phyloP scores from a whole-genome alignment of 1,140 invertebrate species.

The Drosophila nebulosa region DNA sequence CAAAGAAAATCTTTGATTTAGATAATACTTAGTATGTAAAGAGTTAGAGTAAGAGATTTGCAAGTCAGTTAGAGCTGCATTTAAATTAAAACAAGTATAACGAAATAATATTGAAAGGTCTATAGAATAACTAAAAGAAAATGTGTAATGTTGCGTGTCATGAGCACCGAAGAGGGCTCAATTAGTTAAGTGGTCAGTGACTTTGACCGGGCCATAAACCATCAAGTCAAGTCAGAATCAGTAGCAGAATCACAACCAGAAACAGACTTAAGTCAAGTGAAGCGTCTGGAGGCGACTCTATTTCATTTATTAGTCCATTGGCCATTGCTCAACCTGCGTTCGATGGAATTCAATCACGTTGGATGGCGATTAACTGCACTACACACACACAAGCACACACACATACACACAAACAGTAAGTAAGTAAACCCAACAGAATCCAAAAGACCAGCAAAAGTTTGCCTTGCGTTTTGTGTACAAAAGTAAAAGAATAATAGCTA shows the following conservation, averaged over 20 bases:
- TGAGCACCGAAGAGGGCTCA: slow-evolving; percentile 64
- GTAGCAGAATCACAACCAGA: slow-evolving; percentile 8
- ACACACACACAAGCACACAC: neutral
- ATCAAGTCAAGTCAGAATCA: slow-evolving; percentile 19
- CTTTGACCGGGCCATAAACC: slow-evolving; percentile 55
- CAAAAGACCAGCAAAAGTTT: slow-evolving; percentile 34
- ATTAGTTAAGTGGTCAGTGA: slow-evolving; percentile 75
- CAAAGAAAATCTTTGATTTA: no score
- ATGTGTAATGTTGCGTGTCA: slow-evolving; percentile 69
- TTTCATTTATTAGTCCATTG: slow-evolving; percentile 61
- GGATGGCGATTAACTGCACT: slow-evolving; percentile 71
- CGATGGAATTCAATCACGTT: slow-evolving; percentile 78
- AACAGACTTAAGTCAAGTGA: slow-evolving; percentile 57
- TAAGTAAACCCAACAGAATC: neutral
- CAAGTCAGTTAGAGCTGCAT: no score
- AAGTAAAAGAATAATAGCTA: slow-evolving; percentile 76
- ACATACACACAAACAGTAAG: slow-evolving; percentile 21
- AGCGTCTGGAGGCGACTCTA: slow-evolving; percentile 41
- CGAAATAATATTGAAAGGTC: neutral
- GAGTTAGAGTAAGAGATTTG: no score
- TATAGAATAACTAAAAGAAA: slow-evolving; percentile 26
- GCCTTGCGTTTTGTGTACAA: slow-evolving; percentile 25
- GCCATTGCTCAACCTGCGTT: slow-evolving; percentile 63
- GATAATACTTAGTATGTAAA: no score
- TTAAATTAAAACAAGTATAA: no score